A percentile compares a stretch with the other conserved stretches of the same genome.
Evolutionary conservation across 2,113 vertebrate species (phyloP).

Genomic region (Morphnarchus princeps): DNA sequence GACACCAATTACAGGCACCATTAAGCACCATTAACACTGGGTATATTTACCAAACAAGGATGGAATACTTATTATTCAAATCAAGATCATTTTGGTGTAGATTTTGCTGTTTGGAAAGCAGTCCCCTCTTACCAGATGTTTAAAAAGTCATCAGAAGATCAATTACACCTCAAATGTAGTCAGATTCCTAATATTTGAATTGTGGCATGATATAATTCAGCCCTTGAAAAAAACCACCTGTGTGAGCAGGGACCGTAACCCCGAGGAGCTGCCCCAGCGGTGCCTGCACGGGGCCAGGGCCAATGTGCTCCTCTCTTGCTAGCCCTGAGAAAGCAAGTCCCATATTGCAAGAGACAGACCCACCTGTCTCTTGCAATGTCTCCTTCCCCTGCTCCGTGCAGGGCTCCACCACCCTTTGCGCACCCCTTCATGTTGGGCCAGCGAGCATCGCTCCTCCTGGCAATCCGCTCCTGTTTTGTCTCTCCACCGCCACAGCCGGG

Average conservation of each 20-base stretch:
- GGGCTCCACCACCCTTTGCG: not conserved
- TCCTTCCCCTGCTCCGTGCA: not conserved
- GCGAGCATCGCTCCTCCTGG: fast-evolving
- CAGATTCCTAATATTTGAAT: not conserved
- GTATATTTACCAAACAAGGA: slow-evolving; percentile 74
- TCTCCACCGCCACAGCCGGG: fast-evolving
- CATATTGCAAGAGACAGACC: fast-evolving
- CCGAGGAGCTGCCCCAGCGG: not conserved
- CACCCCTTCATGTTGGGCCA: not conserved
- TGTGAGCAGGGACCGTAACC: not conserved
- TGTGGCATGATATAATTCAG: not conserved
- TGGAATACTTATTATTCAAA: slow-evolving; percentile 28
- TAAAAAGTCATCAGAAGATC: not conserved
- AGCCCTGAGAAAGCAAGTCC: fast-evolving
- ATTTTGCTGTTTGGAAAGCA: not conserved
- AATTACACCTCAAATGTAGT: not conserved
- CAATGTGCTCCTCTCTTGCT: fast-evolving
- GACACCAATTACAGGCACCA: slow-evolving; percentile 82
- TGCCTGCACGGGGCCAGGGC: fast-evolving
- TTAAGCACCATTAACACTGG: slow-evolving; percentile 74
- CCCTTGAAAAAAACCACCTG: not conserved
- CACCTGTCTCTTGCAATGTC: fast-evolving
- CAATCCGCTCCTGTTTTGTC: fast-evolving
- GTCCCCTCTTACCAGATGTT: not conserved
- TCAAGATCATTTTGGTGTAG: slow-evolving; percentile 9